Base-by-base conservation (phyloP, 2,888 invertebrate species). In the Dione juno region DNA sequence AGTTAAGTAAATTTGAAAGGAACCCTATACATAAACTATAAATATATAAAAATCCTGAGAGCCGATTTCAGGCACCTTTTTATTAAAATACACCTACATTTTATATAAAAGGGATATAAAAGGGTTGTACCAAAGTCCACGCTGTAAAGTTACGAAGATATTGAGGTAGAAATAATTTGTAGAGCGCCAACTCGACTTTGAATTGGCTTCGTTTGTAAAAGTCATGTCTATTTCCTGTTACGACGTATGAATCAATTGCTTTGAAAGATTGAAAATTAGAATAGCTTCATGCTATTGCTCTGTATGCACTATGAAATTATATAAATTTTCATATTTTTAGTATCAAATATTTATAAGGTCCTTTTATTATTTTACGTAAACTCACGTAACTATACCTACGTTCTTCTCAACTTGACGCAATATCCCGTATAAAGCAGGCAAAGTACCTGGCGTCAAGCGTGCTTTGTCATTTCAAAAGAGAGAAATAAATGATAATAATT, bases 161-260 rank as follows among this genome's bases (percentile, higher is more conserved):
- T 67, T 70, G 58, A 74, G 66, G 66, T 63, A 67, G 63, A 72
- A 73, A 72, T 69, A 70, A 75, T 71, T 75, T 64, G 41, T 52
- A 71, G 45, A 43, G 59, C 67, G 67, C 61, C 58, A 67, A 63
- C 72, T 69, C 61, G 59, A 66, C 53, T 67, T 50, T 72, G 74
- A 78, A 87, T 87, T 87, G 85, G 79, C 84, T 84, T 87, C 84
- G 81, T 87, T 87, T 85, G 80, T 66, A 69, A 80, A 78, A 80
- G 78, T 80, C 85, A 82, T 79, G 76, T 71, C 72, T 67, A 69
- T 66, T 72, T 70, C 54, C 53, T 54, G 43, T 43, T 48, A 66
- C 61, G 52, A 52, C 40, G 52, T 66, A 64, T 43, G 53, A 50
- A 52, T 41, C 59, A 28, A 45, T 28, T 61, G 61, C 7, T 61